Evolutionary conservation across 2,797 vertebrate genomes (phyloP).

Genomic region (Spizella passerina): DNA sequence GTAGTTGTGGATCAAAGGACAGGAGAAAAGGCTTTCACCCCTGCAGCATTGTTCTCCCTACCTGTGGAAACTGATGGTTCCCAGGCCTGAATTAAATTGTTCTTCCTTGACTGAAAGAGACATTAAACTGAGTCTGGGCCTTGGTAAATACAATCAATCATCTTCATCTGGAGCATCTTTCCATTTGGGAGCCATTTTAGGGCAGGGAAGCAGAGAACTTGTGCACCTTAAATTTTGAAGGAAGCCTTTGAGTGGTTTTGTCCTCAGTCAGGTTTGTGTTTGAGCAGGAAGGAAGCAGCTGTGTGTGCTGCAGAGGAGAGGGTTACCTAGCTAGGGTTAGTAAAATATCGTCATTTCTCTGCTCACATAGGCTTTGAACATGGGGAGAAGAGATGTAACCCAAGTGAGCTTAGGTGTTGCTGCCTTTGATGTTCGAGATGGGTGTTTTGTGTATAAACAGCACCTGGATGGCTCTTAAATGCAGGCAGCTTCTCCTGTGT

Average conservation of each 20-base stretch:
- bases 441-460: neutral
- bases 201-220: neutral
- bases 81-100: neutral
- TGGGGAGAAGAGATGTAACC: neutral
- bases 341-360: neutral
- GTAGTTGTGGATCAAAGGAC: neutral
- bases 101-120: neutral
- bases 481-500: neutral
- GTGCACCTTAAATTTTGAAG: neutral
- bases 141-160: neutral
- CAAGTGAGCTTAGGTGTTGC: neutral
- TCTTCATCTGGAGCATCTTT: neutral
- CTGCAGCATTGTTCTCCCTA: neutral
- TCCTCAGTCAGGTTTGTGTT: neutral
- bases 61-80: neutral
- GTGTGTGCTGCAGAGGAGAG: neutral
- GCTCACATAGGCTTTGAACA: neutral
- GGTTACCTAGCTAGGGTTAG: neutral
- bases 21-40: neutral
- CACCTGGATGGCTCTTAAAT: conserved; percentile 9
- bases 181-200: neutral
- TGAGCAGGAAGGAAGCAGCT: neutral
- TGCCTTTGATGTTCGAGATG: neutral
- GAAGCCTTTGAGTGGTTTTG: neutral
- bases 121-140: neutral